phyloP scores from a whole-genome alignment of 2,888 invertebrate species.

The Perizoma flavofasciatum region DNA sequence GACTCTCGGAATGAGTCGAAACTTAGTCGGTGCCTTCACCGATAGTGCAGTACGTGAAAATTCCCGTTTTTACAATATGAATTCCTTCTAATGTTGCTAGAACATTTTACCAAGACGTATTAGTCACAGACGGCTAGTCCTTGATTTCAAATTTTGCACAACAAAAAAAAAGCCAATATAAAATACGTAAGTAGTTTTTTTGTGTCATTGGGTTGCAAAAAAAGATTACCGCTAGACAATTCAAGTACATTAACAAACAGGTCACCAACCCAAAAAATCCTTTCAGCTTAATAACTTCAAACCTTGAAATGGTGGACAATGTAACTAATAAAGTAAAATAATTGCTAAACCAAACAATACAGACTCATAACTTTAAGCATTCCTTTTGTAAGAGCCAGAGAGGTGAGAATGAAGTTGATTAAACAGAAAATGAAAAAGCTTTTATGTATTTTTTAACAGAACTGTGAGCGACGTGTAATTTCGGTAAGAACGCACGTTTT shows the following conservation, averaged over 20 bases:
- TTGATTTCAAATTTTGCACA: no score
- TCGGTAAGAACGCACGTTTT: no score
- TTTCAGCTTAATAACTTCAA: constrained; percentile 10
- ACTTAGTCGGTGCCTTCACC: no score
- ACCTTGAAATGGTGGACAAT: constrained; percentile 5
- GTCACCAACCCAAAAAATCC: constrained; percentile 1
- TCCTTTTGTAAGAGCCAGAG: constrained; percentile 10
- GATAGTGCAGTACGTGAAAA: no score
- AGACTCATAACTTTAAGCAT: constrained; percentile 9
- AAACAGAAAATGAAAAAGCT: constrained; percentile 6
- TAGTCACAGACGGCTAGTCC: no score
- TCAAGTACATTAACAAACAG: neutral
- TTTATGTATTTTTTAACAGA: neutral
- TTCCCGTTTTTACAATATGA: no score
- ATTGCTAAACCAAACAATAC: constrained; percentile 11
- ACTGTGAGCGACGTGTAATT: neutral
- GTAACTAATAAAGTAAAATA: constrained; percentile 12
- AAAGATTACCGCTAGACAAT: neutral
- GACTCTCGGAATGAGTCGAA: no score
- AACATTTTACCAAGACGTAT: no score
- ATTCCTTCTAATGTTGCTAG: no score
- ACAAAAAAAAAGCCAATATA: no score
- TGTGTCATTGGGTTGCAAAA: no score
- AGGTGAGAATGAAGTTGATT: constrained; percentile 8
- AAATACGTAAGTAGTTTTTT: no score